Percentiles rank a stretch among this genome's conserved stretches.
Evolutionary conservation across 2,888 invertebrate species (phyloP).

Genomic region (Zygogramma bicolorata): DNA sequence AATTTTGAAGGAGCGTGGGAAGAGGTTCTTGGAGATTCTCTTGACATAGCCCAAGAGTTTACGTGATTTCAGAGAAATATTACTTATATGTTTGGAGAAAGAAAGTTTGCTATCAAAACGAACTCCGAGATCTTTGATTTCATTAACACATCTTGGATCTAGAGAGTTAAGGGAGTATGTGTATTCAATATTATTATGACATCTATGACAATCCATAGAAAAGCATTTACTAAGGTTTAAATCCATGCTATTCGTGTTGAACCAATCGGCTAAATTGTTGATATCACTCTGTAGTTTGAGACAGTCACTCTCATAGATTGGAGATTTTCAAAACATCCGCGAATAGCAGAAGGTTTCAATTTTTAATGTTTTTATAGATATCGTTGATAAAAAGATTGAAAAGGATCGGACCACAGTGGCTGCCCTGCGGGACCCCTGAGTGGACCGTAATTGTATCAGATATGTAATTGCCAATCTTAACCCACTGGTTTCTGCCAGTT

Average conservation of each 20-base stretch:
- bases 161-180: too few relatives aligned
- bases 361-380: background rate
- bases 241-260: background rate
- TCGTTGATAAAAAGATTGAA: background rate
- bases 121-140: too few relatives aligned
- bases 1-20: too few relatives aligned
- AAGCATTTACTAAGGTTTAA: conserved; percentile 9
- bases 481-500: background rate
- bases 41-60: too few relatives aligned
- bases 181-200: too few relatives aligned
- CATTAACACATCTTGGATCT: too few relatives aligned
- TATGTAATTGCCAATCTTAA: background rate
- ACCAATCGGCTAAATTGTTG: background rate
- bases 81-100: too few relatives aligned
- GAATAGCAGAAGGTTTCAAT: background rate
- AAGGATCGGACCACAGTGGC: background rate
- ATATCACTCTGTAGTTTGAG: background rate
- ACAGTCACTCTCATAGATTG: background rate
- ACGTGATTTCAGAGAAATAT: too few relatives aligned
- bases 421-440: background rate
- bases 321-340: background rate
- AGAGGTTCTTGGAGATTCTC: too few relatives aligned
- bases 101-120: too few relatives aligned
- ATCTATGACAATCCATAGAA: background rate
- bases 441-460: background rate